These are phyloP conservation scores for Drosophila sechellia DNA, from an alignment of 1,140 invertebrate genomes.

Conservation along the genomic window DNA sequence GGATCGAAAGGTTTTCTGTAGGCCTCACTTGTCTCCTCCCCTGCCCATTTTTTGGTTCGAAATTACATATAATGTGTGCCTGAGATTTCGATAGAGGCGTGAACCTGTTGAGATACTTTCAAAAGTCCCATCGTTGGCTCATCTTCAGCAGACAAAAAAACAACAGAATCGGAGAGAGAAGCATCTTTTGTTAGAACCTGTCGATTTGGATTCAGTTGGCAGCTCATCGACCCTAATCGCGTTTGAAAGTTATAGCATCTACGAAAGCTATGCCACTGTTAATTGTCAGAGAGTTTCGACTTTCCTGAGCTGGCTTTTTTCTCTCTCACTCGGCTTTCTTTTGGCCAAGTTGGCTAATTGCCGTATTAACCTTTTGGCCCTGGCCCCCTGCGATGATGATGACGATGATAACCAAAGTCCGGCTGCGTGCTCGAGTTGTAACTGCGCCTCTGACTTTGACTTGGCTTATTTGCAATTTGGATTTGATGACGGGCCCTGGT, in stretches of 20 bases:
- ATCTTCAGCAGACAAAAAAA: background rate
- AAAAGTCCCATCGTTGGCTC: slow-evolving; percentile 17
- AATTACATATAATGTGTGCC: slow-evolving; percentile 73
- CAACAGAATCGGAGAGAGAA: slow-evolving; percentile 12
- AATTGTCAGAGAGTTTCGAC: slow-evolving; percentile 37
- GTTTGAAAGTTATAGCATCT: slow-evolving; percentile 70
- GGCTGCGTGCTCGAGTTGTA: slow-evolving; percentile 66
- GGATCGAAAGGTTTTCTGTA: slow-evolving; percentile 31
- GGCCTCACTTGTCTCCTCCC: slow-evolving; percentile 14
- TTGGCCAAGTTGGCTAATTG: slow-evolving; percentile 70
- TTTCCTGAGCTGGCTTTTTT: slow-evolving; percentile 18
- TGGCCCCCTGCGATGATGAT: slow-evolving; percentile 45
- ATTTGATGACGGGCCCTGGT: slow-evolving; percentile 57
- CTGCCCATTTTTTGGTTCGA: slow-evolving; percentile 24
- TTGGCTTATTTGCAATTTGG: slow-evolving; percentile 65
- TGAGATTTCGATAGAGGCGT: slow-evolving; percentile 68
- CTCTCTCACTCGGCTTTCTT: slow-evolving; percentile 33
- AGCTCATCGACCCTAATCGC: slow-evolving; percentile 71
- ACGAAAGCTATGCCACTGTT: slow-evolving; percentile 26
- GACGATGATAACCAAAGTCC: slow-evolving; percentile 53
- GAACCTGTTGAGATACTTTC: slow-evolving; percentile 73
- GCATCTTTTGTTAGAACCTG: slow-evolving; percentile 69
- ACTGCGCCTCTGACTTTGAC: slow-evolving; percentile 30
- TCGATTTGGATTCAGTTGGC: slow-evolving; percentile 58
- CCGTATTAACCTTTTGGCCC: slow-evolving; percentile 77